Percentiles rank a stretch among this genome's conserved stretches.
These are phyloP conservation scores for Karalla daura DNA, from an alignment of 2,797 vertebrate genomes.

Conservation along the genomic window DNA sequence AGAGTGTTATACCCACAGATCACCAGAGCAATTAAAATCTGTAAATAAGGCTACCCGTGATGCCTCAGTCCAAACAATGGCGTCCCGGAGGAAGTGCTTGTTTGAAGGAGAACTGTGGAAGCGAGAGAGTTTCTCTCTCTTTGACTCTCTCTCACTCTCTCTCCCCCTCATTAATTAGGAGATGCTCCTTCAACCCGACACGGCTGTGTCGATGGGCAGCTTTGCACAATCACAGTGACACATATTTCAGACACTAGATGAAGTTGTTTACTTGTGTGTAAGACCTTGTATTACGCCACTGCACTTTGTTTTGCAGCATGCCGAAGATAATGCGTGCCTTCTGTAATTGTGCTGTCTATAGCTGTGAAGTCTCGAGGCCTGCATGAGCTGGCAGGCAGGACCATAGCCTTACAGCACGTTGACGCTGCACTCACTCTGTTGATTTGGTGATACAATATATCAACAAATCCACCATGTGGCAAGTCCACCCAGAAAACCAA, in stretches of 20 bases:
- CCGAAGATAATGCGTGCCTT: constrained; percentile 68
- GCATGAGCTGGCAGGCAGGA: constrained; percentile 22
- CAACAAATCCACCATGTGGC: too few species aligned
- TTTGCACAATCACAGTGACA: constrained; percentile 83
- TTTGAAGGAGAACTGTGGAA: constrained; percentile 82
- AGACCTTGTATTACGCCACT: constrained; percentile 73
- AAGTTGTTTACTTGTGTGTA: constrained; percentile 86
- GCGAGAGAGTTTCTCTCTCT: constrained; percentile 70
- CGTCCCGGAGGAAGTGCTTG: constrained; percentile 83
- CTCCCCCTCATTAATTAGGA: constrained; percentile 83
- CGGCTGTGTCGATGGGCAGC: constrained; percentile 76
- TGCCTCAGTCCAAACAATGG: constrained; percentile 86
- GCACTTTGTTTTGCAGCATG: constrained; percentile 74
- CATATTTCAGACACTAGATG: constrained; percentile 82
- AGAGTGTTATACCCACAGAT: constrained; percentile 86
- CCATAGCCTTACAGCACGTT: too few species aligned
- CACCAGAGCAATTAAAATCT: constrained; percentile 95
- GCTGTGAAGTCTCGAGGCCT: constrained; percentile 60
- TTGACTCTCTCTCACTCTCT: constrained; percentile 61
- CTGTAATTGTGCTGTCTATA: constrained; percentile 67
- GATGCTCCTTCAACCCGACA: constrained; percentile 78
- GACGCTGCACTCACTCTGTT: too few species aligned
- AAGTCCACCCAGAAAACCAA: too few species aligned
- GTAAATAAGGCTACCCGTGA: constrained; percentile 89
- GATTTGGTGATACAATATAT: too few species aligned